phyloP scores from a whole-genome alignment of 2,113 vertebrate genomes.

The Excalfactoria chinensis region DNA sequence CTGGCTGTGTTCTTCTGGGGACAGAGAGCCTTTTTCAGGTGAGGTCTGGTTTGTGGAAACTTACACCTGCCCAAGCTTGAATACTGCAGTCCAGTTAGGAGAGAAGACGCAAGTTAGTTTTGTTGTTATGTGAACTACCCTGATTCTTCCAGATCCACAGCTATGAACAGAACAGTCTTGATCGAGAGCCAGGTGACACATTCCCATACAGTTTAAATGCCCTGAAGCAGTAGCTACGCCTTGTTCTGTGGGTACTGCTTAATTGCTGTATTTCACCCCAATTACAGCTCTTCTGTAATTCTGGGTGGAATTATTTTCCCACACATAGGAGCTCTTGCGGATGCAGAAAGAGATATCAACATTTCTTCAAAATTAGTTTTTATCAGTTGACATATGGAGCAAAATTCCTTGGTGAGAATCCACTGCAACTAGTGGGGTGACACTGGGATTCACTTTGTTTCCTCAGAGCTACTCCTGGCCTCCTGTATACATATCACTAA shows the following conservation, averaged over 20 bases:
- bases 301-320: neutral
- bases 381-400: fast-evolving
- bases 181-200: neutral
- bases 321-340: fast-evolving
- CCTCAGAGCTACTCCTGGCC: neutral
- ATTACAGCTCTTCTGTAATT: neutral
- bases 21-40: neutral
- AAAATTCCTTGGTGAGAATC: neutral
- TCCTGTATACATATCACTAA: fast-evolving
- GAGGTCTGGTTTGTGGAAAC: neutral
- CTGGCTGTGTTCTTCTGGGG: neutral
- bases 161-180: neutral
- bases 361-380: neutral
- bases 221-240: neutral
- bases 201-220: neutral
- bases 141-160: neutral
- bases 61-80: neutral
- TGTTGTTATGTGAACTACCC: neutral
- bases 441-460: neutral
- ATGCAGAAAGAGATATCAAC: neutral
- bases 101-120: neutral
- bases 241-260: neutral
- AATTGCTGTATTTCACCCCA: neutral
- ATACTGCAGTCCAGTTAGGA: neutral
- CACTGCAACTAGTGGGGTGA: neutral